These are phyloP conservation scores for Meriones unguiculatus DNA, from an alignment of 2,113 vertebrate species.

Conservation along the genomic window DNA sequence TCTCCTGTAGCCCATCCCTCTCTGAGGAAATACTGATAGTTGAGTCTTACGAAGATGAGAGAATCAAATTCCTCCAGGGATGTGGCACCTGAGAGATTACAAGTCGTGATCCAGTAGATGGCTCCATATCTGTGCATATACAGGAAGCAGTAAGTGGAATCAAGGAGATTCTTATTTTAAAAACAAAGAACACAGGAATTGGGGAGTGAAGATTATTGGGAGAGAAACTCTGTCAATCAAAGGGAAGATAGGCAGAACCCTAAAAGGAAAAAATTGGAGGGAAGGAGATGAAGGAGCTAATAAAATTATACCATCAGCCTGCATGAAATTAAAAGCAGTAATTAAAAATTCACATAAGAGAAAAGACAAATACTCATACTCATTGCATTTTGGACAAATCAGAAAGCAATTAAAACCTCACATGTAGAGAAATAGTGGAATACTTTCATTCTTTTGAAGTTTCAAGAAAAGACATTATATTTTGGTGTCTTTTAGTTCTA, in stretches of 20 bases:
- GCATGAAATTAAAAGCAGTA: neutral
- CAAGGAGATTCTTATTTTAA: too few species aligned
- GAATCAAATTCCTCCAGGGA: neutral
- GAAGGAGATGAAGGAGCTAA: too few species aligned
- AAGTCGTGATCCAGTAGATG: neutral
- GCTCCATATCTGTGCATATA: neutral
- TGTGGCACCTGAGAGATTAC: too few species aligned
- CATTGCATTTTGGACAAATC: neutral
- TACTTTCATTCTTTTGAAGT: neutral
- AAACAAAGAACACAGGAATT: neutral
- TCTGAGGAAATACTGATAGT: neutral
- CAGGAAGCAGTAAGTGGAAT: neutral
- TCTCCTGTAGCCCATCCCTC: neutral
- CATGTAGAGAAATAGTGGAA: neutral
- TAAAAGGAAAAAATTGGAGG: neutral
- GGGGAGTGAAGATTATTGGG: neutral
- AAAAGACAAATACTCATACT: neutral
- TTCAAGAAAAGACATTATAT: neutral
- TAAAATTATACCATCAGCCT: neutral
- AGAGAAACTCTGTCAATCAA: neutral
- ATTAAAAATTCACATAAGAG: neutral
- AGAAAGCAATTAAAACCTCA: neutral
- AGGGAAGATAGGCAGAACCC: neutral
- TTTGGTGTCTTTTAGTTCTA: neutral
- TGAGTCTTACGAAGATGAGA: neutral